Evolutionary conservation across 1,140 invertebrate species (phyloP), one percentile per base, ranked within the genome.

Genomic region (Homalodisca vitripennis): DNA sequence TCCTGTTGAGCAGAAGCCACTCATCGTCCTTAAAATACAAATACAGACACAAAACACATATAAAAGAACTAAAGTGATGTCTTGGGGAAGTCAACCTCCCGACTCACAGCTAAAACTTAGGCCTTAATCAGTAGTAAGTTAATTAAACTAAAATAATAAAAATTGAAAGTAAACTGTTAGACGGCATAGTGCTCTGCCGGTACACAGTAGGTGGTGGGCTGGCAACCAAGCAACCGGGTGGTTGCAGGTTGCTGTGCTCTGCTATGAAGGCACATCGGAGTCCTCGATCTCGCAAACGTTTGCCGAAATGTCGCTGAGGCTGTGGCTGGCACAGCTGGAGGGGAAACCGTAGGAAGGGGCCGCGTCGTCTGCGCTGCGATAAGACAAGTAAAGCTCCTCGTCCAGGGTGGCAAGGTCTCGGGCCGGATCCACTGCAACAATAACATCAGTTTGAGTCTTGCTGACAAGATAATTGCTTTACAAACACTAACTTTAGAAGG

Each of bases 231-330:
- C 63, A 29, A 34, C 63, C 6, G 6, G 34, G 17, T 17, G 1
- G 26, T 22, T 31, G 34, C 57, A 60, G 68, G 53, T 69, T 69
- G 68, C 55, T 57, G 22, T 48, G 47, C 32, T 22, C 55, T 70
- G 73, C 73, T 74, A 74, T 67, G 73, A 70, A 68, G 73, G 70
- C 69, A 74, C 73, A 26, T 93, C 92, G n/a, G 90, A 92, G 80
- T 95, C 94, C 80, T 95, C 93, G 76, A 96, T 94, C 84, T 95
- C 94, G 84, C 94, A 96, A 31, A 96, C 84, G 81, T 91, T 89
- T 26, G 92, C 88, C 24, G 93, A 94, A 63, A 94, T 83, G 79
- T 94, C 92, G 80, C 92, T 95, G 77, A 90, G 90, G 71, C 87
- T 89, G 77, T 90, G 90, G 71, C 87, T 90, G 14, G 73, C 71